phyloP scores from a whole-genome alignment of 1,140 invertebrate species.

The Yoshiicerus persimilis region DNA sequence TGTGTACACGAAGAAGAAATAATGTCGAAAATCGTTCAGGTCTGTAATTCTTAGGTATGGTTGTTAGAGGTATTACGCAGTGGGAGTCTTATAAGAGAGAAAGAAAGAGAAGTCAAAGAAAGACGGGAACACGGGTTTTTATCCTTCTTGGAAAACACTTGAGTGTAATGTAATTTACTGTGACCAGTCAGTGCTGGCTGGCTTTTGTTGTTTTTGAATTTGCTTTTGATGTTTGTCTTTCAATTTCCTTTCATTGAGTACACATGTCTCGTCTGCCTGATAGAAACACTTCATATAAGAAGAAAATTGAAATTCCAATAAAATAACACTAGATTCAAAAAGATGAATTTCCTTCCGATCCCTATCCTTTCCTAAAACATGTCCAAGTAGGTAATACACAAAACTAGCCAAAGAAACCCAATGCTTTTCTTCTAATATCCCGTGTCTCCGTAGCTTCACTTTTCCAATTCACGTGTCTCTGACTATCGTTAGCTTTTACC shows the following conservation, averaged over 20 bases:
- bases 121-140: neutral
- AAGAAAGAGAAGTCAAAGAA: neutral
- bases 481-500: no score
- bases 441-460: no score
- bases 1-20: neutral
- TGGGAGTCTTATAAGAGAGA: no score
- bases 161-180: constrained; percentile 39
- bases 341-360: constrained; percentile 31
- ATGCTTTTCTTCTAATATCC: no score
- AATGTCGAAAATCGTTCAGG: neutral
- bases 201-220: constrained; percentile 43
- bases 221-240: constrained; percentile 35
- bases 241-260: constrained; percentile 13
- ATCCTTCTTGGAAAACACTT: constrained; percentile 25
- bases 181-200: neutral
- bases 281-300: constrained; percentile 3
- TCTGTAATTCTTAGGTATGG: neutral
- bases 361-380: neutral
- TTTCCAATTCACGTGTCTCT: no score
- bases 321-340: constrained; percentile 32
- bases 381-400: neutral
- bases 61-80: no score
- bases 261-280: constrained; percentile 3
- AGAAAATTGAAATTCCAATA: constrained; percentile 43
- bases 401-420: neutral